Conservation (phyloP, 1,140 invertebrate species). For the Atta cephalotes region DNA sequence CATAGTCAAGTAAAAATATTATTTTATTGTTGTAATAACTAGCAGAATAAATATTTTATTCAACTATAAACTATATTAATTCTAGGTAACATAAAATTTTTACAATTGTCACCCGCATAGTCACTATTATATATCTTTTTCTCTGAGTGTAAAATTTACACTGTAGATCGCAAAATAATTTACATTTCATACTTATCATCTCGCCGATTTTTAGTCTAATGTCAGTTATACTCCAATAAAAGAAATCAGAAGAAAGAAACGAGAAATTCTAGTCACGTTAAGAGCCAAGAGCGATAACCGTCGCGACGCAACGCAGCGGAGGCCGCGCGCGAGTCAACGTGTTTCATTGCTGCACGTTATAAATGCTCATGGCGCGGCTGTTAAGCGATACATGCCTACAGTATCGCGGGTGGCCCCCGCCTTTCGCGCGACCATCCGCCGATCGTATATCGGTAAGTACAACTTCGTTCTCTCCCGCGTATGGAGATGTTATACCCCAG, state of each 20-base stretch:
- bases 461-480: constrained; percentile 80
- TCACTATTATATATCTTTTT: too few species aligned
- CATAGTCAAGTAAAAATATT: too few species aligned
- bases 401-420: constrained; percentile 83
- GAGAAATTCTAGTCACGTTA: not conserved
- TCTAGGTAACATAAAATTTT: too few species aligned
- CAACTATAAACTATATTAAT: too few species aligned
- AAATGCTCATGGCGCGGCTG: constrained; percentile 79
- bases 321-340: not conserved
- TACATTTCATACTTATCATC: not conserved
- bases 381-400: constrained; percentile 74
- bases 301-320: not conserved
- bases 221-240: not conserved
- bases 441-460: constrained; percentile 85
- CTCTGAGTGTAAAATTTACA: too few species aligned
- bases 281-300: not conserved
- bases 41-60: too few species aligned
- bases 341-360: constrained; percentile 68
- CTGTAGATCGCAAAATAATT: not conserved
- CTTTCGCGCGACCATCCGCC: constrained; percentile 79
- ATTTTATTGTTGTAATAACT: too few species aligned
- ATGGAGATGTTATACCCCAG: constrained; percentile 83
- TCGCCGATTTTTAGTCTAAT: not conserved
- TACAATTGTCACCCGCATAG: too few species aligned
- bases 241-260: too few species aligned